Conservation (phyloP, 1,140 invertebrate species). For the Drosophila arawakana region DNA sequence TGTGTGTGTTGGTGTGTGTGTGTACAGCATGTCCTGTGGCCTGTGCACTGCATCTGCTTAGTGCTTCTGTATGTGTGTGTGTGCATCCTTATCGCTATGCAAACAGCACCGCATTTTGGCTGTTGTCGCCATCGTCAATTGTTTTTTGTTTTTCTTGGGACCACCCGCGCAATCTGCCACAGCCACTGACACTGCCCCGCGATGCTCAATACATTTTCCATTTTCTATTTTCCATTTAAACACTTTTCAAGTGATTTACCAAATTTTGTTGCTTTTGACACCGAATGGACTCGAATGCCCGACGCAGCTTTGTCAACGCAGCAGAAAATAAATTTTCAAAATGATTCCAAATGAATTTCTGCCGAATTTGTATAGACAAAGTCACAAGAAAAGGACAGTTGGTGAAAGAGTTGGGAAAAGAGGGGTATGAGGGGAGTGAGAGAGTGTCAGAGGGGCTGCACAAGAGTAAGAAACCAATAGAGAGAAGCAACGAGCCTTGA, state of each 20-base stretch:
- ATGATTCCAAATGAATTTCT: slow-evolving; percentile 36
- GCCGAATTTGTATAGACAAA: slow-evolving; percentile 66
- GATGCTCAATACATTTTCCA: background rate
- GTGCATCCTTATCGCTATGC: slow-evolving; percentile 75
- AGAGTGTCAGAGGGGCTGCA: background rate
- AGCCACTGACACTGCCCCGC: background rate
- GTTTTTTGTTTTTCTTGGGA: slow-evolving; percentile 79
- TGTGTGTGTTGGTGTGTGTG: background rate
- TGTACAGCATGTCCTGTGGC: background rate
- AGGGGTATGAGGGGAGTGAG: background rate
- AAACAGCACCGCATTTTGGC: slow-evolving; percentile 72
- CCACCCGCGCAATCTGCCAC: slow-evolving; percentile 63
- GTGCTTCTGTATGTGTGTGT: slow-evolving; percentile 21
- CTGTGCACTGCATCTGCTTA: slow-evolving; percentile 22
- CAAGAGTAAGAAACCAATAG: background rate
- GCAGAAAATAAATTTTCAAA: slow-evolving; percentile 32
- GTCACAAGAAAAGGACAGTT: background rate
- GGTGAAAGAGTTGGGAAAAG: background rate
- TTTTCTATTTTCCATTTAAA: background rate
- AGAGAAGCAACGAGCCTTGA: background rate
- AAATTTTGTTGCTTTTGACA: slow-evolving; percentile 76
- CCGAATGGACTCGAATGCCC: slow-evolving; percentile 63
- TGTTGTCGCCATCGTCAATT: slow-evolving; percentile 65
- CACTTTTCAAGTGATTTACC: slow-evolving; percentile 11
- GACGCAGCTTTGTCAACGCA: slow-evolving; percentile 58